Evolutionary conservation across 2,797 vertebrate species (phyloP), one percentile per base, ranked within the genome.

Genomic region (Galagoides demidoff): DNA sequence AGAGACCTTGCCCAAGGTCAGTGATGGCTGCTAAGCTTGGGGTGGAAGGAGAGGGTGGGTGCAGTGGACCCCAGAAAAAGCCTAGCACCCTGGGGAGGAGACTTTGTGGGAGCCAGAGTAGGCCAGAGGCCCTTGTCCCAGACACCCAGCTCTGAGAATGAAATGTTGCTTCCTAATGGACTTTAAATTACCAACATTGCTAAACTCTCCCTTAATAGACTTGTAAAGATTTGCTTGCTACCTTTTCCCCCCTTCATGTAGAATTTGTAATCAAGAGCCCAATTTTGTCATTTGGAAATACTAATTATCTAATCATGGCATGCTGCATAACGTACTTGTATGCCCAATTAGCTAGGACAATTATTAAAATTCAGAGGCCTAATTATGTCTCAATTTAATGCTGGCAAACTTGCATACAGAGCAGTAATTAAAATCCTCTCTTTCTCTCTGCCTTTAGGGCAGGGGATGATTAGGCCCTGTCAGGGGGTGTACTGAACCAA

Each of bases 361-460:
- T 99, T 99, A 99, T 99, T 99, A 99, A 98, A 99, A 99, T 99
- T 99, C 99, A 98, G 99, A 99, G 98, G 98, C 99, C 99, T 99
- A 99, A 99, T 99, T 99, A 99, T 99, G 98, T 99, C 99, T 99
- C 99, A 99, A 99, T 99, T 99, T 99, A 99, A 99, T 98, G 98
- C 98, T 98, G 98, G 98, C 98, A 99, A 99, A 99, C 98, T 98
- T 98, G 98, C 98, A 98, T 97, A 97, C 98, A 98, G 99, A 98
- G 98, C 99, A 98, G 99, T 99, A 99, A 99, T 99, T 99, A 99
- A 99, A 99, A 99, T 98, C 98, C 98, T 99, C 98, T 98, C 98
- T 99, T 99, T 98, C 98, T 98, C 98, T 97, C 98, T 99, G 99
- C 99, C 99, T 99, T 99, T 98, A 99, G 99, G 99, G 99, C 99